Evolutionary conservation across 92 coral and sea anemone genomes (phyloP).

Genomic region (Bergia puertoricense): DNA sequence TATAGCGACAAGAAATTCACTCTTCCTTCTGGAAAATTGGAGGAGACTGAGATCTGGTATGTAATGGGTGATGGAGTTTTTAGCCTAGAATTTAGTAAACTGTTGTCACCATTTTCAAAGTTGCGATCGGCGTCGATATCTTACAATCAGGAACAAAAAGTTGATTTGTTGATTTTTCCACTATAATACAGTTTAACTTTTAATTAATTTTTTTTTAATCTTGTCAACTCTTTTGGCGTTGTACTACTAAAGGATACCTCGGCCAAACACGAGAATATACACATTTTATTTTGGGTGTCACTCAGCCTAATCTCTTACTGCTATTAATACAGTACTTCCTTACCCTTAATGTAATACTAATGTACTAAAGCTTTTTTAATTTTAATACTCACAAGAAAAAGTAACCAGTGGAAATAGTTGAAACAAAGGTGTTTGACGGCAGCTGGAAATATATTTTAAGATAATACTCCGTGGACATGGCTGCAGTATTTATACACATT

Average conservation of each 20-base stretch:
- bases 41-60: conserved; percentile 41
- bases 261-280: neutral
- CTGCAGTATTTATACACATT: neutral
- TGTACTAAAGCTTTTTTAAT: neutral
- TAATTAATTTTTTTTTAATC: no score
- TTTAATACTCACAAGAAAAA: neutral
- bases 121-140: neutral
- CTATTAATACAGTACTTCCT: neutral
- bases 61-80: conserved; percentile 2
- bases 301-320: neutral
- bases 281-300: no score
- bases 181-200: no score
- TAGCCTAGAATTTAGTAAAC: neutral
- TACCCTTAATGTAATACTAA: neutral
- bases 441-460: neutral
- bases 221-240: neutral
- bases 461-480: neutral
- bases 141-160: neutral
- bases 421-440: neutral
- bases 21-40: conserved; percentile 44
- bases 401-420: no score
- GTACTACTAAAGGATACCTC: neutral
- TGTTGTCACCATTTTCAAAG: neutral
- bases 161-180: no score
- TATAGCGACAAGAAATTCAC: conserved; percentile 47